Conservation (phyloP, 1,140 invertebrate species). For the Drosophila chauvacae region DNA sequence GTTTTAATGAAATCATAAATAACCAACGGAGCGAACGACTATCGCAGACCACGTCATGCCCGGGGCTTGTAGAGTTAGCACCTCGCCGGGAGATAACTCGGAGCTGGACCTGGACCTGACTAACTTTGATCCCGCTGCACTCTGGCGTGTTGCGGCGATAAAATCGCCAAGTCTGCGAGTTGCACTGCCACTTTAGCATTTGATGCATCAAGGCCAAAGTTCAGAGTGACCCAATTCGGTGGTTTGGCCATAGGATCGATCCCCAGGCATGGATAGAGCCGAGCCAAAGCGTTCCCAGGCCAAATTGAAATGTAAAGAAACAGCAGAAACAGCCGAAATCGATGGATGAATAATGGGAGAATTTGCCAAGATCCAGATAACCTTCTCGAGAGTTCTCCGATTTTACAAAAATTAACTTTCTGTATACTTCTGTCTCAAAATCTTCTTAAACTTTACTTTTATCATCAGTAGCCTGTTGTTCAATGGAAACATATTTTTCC, state of each 20-base stretch:
- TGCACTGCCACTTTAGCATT: conserved; percentile 42
- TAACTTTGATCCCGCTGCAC: conserved; percentile 77
- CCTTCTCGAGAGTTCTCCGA: neutral
- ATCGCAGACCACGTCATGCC: conserved; percentile 62
- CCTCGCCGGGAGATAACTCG: conserved; percentile 58
- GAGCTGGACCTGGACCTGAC: conserved; percentile 34
- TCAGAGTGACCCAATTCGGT: conserved; percentile 79
- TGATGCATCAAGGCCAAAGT: conserved; percentile 72
- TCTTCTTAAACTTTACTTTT: too few species aligned
- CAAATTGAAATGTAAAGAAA: conserved; percentile 62
- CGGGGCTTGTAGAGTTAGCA: conserved; percentile 76
- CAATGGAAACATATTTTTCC: neutral
- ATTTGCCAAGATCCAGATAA: conserved; percentile 29
- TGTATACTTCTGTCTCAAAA: too few species aligned
- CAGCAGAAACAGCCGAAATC: neutral
- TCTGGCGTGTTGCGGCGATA: conserved; percentile 76
- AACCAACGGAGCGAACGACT: conserved; percentile 61
- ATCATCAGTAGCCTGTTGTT: too few species aligned
- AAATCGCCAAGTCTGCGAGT: conserved; percentile 43
- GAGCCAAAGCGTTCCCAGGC: conserved; percentile 61
- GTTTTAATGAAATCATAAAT: conserved; percentile 84
- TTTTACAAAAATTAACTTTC: neutral
- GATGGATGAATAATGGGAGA: conserved; percentile 29
- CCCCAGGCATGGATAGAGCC: conserved; percentile 1
- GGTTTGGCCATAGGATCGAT: conserved; percentile 35